Evolutionary conservation across 2,797 vertebrate species (phyloP).

Genomic region (Danio kyathit): DNA sequence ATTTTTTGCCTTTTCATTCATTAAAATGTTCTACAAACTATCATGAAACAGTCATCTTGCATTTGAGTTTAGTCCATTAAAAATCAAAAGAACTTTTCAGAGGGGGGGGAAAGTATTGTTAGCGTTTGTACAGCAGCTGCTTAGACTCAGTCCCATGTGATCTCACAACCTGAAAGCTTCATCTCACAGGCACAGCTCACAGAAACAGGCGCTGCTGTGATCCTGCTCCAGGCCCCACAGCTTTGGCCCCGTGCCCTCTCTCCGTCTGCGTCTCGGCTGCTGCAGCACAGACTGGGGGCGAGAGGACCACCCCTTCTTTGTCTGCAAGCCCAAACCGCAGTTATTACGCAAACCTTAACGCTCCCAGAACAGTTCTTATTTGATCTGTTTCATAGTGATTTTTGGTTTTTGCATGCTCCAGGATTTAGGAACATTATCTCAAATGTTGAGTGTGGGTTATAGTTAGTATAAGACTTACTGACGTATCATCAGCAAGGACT

Average conservation of each 20-base stretch:
- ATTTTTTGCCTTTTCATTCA: neutral
- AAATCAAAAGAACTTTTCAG: conserved; percentile 6
- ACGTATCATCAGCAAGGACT: neutral
- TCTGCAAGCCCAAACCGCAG: conserved; percentile 32
- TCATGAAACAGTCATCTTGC: neutral
- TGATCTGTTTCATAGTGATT: conserved; percentile 30
- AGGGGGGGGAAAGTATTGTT: neutral
- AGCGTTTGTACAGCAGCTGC: conserved; percentile 49
- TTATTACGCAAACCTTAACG: conserved; percentile 29
- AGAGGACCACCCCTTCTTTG: conserved; percentile 40
- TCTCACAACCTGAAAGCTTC: conserved; percentile 68
- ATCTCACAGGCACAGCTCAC: conserved; percentile 66
- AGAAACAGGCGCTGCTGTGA: conserved; percentile 66
- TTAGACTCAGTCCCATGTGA: conserved; percentile 65
- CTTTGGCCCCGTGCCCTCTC: conserved; percentile 61
- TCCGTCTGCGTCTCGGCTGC: conserved; percentile 23
- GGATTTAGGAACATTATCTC: conserved; percentile 23
- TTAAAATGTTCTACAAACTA: neutral
- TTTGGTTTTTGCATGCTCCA: conserved; percentile 10
- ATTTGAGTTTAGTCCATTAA: neutral
- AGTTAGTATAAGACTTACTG: neutral
- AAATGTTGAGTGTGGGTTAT: neutral
- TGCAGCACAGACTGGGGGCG: conserved; percentile 14
- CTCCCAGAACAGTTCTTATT: conserved; percentile 24
- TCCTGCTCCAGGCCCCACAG: conserved; percentile 72